Base-by-base conservation (phyloP, 92 coral and sea anemone genomes). In the Porites cylindrica region DNA sequence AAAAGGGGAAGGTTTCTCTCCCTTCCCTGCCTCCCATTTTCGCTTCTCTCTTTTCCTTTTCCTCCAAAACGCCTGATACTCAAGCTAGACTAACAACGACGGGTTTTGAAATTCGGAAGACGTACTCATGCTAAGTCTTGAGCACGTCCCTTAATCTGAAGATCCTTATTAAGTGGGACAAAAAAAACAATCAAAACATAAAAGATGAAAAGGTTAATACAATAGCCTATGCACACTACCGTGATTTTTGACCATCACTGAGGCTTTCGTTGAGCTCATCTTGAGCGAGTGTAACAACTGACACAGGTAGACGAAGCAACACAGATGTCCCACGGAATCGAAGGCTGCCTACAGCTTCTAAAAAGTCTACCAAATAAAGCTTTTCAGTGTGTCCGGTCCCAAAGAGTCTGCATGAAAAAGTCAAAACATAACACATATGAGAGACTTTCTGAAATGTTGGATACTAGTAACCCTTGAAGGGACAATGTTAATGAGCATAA, bases 281-380 rank as follows among this genome's bases (percentile, higher is more conserved):
- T 78, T 85, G 87, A 24, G 94, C 91, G 24, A 91, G 85, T 70
- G 80, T 81, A 75, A 73, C 78, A 66, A 92, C 58, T 72, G 95
- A 86, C 9, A 88, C 63, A 10, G 98, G 93, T 11, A 95, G 92
- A 60, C 98, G 98, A 72, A 93, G 91, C 69, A 95, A 87, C 79
- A 91, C 78, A 9, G 98, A 95, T 12, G 98, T 95, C 7, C 98
- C 98, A 74, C 98, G 96, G 68, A 95, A 95, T 75, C 88, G 91
- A 51, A 95, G 91, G 64, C 76, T 82, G 20, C 98, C 98, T 50
- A 95, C 98, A 23, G 91, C 94, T 68, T 95, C 96, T 11, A 95
- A 90, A 82, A 95, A 95, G 70, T 93, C 96, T 14, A 86, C 87
- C 51, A 95, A 83, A 1, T 90, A 80, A 6, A 95, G 67, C 23